A percentile compares a stretch with the other conserved stretches of the same genome.
phyloP scores from a whole-genome alignment of 2,888 invertebrate species.

The Drosophila mulleri region DNA sequence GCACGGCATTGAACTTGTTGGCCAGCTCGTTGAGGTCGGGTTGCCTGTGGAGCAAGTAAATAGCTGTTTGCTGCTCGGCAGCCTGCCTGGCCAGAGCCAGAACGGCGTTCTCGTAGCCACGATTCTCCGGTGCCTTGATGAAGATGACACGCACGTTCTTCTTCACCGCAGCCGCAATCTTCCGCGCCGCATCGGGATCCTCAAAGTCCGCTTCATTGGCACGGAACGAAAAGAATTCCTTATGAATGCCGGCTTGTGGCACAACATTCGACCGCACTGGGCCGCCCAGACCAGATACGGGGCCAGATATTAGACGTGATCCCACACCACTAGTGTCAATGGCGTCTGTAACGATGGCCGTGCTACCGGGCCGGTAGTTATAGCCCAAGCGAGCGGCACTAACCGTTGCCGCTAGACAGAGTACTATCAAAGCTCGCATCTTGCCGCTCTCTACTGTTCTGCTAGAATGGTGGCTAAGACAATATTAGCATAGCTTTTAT shows the following conservation, averaged over 20 bases:
- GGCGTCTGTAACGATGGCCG: constrained; percentile 22
- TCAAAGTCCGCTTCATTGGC: constrained; percentile 79
- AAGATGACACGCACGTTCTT: constrained; percentile 78
- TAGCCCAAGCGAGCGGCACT: constrained; percentile 67
- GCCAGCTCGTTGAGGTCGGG: constrained; percentile 72
- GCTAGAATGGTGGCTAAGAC: constrained; percentile 59
- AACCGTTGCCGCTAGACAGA: constrained; percentile 61
- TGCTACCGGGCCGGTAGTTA: constrained; percentile 56
- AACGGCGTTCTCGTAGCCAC: constrained; percentile 75
- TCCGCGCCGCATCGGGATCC: constrained; percentile 56
- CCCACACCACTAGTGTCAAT: constrained; percentile 13
- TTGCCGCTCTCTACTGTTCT: constrained; percentile 58
- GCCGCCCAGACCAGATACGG: constrained; percentile 35
- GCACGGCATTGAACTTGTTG: constrained; percentile 72
- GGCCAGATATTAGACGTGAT: not conserved
- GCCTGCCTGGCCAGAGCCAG: constrained; percentile 78
- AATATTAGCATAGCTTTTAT: constrained; percentile 73
- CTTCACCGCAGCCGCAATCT: constrained; percentile 64
- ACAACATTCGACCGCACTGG: constrained; percentile 54
- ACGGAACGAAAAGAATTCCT: constrained; percentile 74
- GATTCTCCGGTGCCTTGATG: constrained; percentile 79
- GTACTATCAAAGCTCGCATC: constrained; percentile 69
- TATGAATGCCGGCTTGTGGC: constrained; percentile 66
- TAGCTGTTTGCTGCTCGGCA: constrained; percentile 76
- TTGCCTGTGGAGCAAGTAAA: constrained; percentile 79